A percentile compares a stretch with the other conserved stretches of the same genome.
Conservation (phyloP, 2,797 vertebrate species). For the Tympanoctomys barrerae region DNA sequence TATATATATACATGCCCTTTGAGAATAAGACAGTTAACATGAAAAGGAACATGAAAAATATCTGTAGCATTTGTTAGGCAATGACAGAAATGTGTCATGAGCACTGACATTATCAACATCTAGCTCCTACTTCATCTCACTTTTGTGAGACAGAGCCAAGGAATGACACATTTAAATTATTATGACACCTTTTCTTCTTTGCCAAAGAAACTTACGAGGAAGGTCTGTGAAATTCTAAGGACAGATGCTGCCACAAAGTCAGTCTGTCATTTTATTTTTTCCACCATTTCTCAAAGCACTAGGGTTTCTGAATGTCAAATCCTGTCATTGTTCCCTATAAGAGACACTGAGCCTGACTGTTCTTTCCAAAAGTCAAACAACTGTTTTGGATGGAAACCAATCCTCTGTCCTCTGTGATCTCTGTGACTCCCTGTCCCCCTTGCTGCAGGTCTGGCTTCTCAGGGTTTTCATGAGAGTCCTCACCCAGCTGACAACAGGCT, state of each 20-base stretch:
- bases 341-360: background rate
- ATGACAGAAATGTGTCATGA: background rate
- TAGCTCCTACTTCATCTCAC: background rate
- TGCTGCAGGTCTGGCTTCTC: constrained; percentile 58
- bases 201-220: background rate
- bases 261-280: background rate
- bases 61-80: background rate
- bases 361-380: constrained; percentile 59
- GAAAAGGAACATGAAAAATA: background rate
- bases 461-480: constrained; percentile 29
- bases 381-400: background rate
- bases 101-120: background rate
- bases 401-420: background rate
- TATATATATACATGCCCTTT: background rate
- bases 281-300: constrained; percentile 27
- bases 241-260: background rate
- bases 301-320: constrained; percentile 11
- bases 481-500: constrained; percentile 18
- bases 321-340: constrained; percentile 53
- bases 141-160: background rate
- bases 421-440: constrained; percentile 5
- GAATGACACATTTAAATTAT: constrained; percentile 27
- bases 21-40: background rate
- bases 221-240: constrained; percentile 1
- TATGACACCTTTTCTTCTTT: constrained; percentile 1